A percentile compares a stretch with the other conserved stretches of the same genome.
phyloP scores from a whole-genome alignment of 2,888 invertebrate species.

The Caenorhabditis sp. region DNA sequence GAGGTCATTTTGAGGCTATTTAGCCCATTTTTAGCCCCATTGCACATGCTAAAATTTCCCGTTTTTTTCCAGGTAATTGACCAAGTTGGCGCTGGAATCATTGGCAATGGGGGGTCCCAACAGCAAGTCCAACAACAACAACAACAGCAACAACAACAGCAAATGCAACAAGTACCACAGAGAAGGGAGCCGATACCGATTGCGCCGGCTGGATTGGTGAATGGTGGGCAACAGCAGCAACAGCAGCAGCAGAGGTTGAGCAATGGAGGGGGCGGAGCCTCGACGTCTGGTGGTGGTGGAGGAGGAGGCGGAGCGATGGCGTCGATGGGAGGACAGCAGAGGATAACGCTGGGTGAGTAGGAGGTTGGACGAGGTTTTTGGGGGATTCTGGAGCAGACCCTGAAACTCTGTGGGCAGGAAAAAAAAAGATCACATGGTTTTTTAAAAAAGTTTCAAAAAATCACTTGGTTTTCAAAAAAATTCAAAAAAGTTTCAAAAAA shows the following conservation, averaged over 20 bases:
- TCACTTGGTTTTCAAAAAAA: too few species aligned
- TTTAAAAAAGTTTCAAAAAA: too few species aligned
- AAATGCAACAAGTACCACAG: slow-evolving; percentile 13
- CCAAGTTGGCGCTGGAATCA: slow-evolving; percentile 44
- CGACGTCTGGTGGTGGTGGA: slow-evolving; percentile 33
- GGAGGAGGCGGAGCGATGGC: not conserved
- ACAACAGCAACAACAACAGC: slow-evolving; percentile 19
- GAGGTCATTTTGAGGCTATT: too few species aligned
- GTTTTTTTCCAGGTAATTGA: slow-evolving; percentile 24
- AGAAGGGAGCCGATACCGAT: slow-evolving; percentile 61
- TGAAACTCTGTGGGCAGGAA: too few species aligned
- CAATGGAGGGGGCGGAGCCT: slow-evolving; percentile 24
- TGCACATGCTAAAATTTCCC: too few species aligned
- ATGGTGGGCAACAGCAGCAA: slow-evolving; percentile 5
- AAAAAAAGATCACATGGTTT: too few species aligned
- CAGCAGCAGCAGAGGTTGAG: slow-evolving; percentile 28
- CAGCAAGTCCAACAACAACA: slow-evolving; percentile 22
- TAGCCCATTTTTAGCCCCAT: too few species aligned
- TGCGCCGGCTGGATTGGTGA: slow-evolving; percentile 52
- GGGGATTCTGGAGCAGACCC: too few species aligned
- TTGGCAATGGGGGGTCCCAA: slow-evolving; percentile 14
- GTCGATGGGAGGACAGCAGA: slow-evolving; percentile 69
- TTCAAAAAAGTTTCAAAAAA: too few species aligned
- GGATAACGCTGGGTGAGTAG: slow-evolving; percentile 80
- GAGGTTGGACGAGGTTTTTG: too few species aligned